Conservation (phyloP, 1,140 invertebrate species). For the Anadara kagoshimensis region DNA sequence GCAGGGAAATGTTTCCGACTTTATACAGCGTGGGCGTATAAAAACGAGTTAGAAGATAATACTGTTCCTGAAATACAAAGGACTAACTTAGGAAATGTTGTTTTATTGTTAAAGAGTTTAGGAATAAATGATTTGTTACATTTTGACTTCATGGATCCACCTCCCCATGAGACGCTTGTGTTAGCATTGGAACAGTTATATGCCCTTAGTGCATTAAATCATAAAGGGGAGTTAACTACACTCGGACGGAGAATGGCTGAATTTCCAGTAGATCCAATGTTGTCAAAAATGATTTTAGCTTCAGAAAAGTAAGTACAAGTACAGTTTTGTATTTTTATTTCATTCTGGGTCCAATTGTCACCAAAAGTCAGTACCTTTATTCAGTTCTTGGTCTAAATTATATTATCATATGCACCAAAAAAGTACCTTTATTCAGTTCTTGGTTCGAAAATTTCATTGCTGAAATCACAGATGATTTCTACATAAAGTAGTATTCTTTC, state of each 20-base stretch:
- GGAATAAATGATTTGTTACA: constrained; percentile 96
- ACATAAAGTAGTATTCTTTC: too few species aligned
- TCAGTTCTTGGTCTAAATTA: too few species aligned
- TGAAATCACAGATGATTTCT: too few species aligned
- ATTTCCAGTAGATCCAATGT: constrained; percentile 99
- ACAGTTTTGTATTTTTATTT: not conserved
- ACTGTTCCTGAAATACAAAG: constrained; percentile 88
- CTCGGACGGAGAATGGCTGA: constrained; percentile 98
- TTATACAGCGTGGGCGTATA: constrained; percentile 93
- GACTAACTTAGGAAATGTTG: constrained; percentile 74
- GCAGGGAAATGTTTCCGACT: constrained; percentile 97
- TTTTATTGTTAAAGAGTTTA: constrained; percentile 72
- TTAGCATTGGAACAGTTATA: constrained; percentile 98
- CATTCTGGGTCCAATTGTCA: too few species aligned
- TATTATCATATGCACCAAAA: too few species aligned
- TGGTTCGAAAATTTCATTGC: too few species aligned
- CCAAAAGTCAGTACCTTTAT: too few species aligned
- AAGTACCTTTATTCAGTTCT: too few species aligned
- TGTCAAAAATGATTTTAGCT: constrained; percentile 98
- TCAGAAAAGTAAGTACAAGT: constrained; percentile 91
- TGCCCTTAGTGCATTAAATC: constrained; percentile 97
- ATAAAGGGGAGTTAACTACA: constrained; percentile 97
- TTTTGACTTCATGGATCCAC: constrained; percentile 99
- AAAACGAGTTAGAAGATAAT: constrained; percentile 98
- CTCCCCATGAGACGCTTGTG: constrained; percentile 95